These are phyloP conservation scores for Steatocranus sp. DNA, from an alignment of 2,797 vertebrate species.

Conservation along the genomic window DNA sequence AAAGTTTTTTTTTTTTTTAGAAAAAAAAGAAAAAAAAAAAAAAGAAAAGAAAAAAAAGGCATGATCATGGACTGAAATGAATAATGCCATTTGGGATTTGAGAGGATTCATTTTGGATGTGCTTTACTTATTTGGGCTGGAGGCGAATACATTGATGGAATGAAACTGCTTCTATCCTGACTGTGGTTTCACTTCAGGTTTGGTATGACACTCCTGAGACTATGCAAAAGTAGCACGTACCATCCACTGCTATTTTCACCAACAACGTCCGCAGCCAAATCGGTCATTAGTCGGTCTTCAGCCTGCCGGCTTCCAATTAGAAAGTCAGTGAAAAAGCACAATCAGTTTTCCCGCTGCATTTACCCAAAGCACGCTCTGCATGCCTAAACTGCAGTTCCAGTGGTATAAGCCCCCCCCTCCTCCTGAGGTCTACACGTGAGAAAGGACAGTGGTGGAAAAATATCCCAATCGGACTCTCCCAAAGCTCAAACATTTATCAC, in stretches of 20 bases:
- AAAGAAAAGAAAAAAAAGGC: background rate
- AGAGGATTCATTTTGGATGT: constrained; percentile 3
- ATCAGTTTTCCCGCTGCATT: background rate
- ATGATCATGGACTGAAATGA: background rate
- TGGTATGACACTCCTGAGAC: constrained; percentile 1
- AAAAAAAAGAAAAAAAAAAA: background rate
- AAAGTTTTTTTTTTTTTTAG: too few relatives aligned
- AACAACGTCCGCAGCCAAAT: background rate
- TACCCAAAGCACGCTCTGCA: background rate
- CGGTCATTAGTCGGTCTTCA: background rate
- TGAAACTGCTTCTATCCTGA: background rate
- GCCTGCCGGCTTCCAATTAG: background rate
- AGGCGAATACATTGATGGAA: background rate
- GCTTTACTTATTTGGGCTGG: background rate
- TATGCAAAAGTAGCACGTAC: constrained; percentile 6
- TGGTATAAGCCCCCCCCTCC: background rate
- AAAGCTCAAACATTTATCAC: background rate
- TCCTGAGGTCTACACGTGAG: background rate
- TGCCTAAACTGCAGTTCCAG: background rate
- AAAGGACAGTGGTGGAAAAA: background rate
- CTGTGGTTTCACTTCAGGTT: background rate
- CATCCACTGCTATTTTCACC: background rate
- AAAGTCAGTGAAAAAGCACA: background rate
- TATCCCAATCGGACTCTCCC: background rate
- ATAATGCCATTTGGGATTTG: background rate